Percentiles rank a stretch among this genome's conserved stretches.
Conservation (phyloP, 1,140 invertebrate genomes). For the Nephila pilipes region DNA sequence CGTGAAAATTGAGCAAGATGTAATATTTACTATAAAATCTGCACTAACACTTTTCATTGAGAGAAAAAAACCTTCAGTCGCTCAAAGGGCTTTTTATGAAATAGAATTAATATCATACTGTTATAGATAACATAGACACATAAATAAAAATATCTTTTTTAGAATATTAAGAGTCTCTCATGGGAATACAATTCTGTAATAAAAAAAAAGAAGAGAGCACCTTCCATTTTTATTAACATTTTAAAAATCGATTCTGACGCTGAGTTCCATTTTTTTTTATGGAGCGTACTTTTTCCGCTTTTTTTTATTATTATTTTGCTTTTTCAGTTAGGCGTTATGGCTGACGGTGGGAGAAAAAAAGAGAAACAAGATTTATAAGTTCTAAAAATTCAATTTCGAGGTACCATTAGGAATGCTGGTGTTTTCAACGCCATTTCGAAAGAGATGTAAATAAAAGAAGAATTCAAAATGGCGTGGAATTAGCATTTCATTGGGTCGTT, state of each 20-base stretch:
- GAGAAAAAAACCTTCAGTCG: too few relatives aligned
- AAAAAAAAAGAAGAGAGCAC: not conserved
- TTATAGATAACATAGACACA: too few relatives aligned
- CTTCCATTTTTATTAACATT: conserved; percentile 41
- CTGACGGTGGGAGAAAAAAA: not conserved
- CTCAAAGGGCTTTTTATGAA: too few relatives aligned
- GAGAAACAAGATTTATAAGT: conserved; percentile 60
- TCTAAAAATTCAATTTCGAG: conserved; percentile 46
- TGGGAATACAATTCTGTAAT: not conserved
- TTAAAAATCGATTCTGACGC: not conserved
- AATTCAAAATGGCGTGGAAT: conserved; percentile 33
- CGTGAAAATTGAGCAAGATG: too few relatives aligned
- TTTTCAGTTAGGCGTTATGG: not conserved
- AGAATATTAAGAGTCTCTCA: not conserved
- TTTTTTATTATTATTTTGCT: not conserved
- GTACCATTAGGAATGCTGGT: conserved; percentile 20
- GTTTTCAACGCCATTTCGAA: not conserved
- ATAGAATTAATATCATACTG: too few relatives aligned
- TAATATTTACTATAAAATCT: too few relatives aligned
- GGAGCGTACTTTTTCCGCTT: not conserved
- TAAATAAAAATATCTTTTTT: too few relatives aligned
- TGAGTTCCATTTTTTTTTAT: not conserved
- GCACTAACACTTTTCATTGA: too few relatives aligned
- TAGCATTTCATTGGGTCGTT: conserved; percentile 30
- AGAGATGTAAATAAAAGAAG: conserved; percentile 26